Conservation (phyloP, 1,140 invertebrate genomes). For the Monochamus saltuarius region DNA sequence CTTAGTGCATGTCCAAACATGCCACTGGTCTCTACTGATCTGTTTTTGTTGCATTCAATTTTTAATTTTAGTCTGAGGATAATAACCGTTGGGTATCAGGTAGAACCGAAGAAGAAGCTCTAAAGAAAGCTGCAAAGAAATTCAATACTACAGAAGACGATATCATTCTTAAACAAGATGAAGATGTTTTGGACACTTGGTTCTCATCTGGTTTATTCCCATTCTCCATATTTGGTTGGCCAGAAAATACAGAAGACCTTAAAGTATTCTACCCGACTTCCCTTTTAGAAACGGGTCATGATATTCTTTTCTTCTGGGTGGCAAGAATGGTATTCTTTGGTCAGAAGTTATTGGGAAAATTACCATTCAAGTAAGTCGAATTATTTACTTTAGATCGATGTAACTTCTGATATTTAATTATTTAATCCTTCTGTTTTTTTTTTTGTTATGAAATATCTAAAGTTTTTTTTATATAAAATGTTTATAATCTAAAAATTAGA, state of each 20-base stretch:
- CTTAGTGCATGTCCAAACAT: too few relatives aligned
- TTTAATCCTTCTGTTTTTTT: too few relatives aligned
- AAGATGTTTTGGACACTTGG: constrained; percentile 99
- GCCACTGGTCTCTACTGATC: too few relatives aligned
- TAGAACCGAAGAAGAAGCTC: constrained; percentile 80
- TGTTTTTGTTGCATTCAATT: neutral
- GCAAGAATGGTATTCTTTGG: constrained; percentile 98
- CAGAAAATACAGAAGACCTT: constrained; percentile 72
- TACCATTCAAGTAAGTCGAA: constrained; percentile 82
- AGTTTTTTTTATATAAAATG: too few relatives aligned
- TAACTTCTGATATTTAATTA: too few relatives aligned
- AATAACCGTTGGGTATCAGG: constrained; percentile 79
- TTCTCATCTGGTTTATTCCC: constrained; percentile 97
- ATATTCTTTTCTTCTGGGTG: constrained; percentile 99
- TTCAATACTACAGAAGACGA: constrained; percentile 71
- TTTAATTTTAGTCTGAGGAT: constrained; percentile 9
- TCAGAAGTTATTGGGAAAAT: constrained; percentile 82
- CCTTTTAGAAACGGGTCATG: constrained; percentile 95
- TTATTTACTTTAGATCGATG: too few relatives aligned
- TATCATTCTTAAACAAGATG: constrained; percentile 79
- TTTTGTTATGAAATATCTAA: too few relatives aligned
- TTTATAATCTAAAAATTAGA: too few relatives aligned
- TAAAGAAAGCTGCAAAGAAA: constrained; percentile 77
- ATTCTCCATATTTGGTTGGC: constrained; percentile 98
- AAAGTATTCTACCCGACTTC: constrained; percentile 91